These are phyloP conservation scores for Hypselothyrea guttata DNA, from an alignment of 2,888 invertebrate genomes.

Conservation along the genomic window DNA sequence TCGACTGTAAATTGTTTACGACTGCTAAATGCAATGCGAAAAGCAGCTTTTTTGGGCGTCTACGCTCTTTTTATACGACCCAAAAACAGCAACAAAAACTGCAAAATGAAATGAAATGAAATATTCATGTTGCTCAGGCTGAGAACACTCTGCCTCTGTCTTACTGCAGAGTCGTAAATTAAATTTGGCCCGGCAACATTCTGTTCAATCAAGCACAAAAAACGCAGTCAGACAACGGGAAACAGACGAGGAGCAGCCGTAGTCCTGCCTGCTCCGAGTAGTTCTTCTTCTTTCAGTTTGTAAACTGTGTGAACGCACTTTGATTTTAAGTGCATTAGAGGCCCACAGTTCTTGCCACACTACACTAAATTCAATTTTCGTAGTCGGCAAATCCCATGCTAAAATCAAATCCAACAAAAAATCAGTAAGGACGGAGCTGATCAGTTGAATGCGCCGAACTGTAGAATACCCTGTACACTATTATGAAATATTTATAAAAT, in stretches of 20 bases:
- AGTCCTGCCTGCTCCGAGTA: constrained; percentile 29
- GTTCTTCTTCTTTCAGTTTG: constrained; percentile 21
- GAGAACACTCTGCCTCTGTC: constrained; percentile 9
- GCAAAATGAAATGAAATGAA: constrained; percentile 51
- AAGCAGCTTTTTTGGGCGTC: constrained; percentile 63
- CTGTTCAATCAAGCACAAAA: constrained; percentile 78
- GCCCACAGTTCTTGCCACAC: constrained; percentile 53
- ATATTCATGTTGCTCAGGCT: constrained; percentile 56
- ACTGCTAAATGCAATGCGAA: constrained; percentile 38
- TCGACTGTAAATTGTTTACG: constrained; percentile 74
- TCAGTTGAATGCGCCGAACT: too few species aligned
- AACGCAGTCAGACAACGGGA: constrained; percentile 49
- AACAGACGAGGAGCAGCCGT: constrained; percentile 1
- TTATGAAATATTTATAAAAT: too few species aligned
- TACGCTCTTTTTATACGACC: constrained; percentile 51
- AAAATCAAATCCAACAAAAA: constrained; percentile 64
- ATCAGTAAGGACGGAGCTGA: too few species aligned
- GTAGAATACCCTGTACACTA: too few species aligned
- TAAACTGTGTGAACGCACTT: constrained; percentile 71
- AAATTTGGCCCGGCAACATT: constrained; percentile 74
- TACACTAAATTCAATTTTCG: constrained; percentile 72
- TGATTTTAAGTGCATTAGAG: constrained; percentile 82
- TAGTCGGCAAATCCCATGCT: constrained; percentile 69
- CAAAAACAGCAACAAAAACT: constrained; percentile 34
- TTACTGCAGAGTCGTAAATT: constrained; percentile 65